Conservation (phyloP, 2,113 vertebrate genomes). For the Shinisaurus crocodilurus region DNA sequence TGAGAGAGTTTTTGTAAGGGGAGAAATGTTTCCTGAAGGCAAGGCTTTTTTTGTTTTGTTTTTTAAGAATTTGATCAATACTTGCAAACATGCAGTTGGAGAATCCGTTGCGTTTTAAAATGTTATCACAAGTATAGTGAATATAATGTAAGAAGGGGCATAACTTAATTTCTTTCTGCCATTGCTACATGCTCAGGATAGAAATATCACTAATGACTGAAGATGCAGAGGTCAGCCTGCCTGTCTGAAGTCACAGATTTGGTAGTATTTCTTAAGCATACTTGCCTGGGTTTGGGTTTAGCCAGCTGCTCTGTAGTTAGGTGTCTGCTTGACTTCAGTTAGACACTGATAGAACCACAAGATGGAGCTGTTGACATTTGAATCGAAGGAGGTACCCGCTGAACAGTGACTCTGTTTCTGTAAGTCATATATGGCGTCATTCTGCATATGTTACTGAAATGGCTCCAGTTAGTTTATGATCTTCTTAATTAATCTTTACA, state of each 20-base stretch:
- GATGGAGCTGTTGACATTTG: background rate
- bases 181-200: background rate
- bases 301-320: background rate
- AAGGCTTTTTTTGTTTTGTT: background rate
- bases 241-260: background rate
- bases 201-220: background rate
- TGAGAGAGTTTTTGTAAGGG: background rate
- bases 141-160: background rate
- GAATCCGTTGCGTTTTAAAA: background rate
- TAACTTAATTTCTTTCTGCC: background rate
- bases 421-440: fast-evolving
- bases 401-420: too few species aligned
- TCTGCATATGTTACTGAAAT: too few species aligned
- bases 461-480: background rate
- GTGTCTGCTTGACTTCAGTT: background rate
- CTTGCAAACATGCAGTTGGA: background rate
- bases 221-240: background rate
- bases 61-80: background rate
- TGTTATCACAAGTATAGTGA: background rate
- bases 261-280: too few species aligned
- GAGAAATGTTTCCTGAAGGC: background rate
- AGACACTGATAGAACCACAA: fast-evolving
- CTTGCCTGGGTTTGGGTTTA: background rate
- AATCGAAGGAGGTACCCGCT: background rate
- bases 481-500: background rate